These are phyloP conservation scores for Notarius quadriscutis DNA, from an alignment of 2,113 vertebrate species.

Conservation along the genomic window DNA sequence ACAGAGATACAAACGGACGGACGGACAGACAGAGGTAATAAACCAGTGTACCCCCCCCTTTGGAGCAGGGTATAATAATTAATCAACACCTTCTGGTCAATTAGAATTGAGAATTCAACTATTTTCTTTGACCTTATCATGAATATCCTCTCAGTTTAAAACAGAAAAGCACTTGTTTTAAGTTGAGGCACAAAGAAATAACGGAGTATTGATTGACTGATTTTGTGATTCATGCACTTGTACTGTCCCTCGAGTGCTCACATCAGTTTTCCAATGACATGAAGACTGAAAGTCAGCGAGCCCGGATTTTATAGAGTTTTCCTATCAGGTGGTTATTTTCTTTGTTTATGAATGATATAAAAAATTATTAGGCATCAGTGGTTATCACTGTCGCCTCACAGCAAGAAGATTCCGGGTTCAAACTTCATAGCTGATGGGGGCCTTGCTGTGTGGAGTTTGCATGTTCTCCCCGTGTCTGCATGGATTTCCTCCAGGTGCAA, in stretches of 20 bases:
- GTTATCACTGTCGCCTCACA: too few relatives aligned
- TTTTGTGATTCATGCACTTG: conserved; percentile 44
- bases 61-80: too few relatives aligned
- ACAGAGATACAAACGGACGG: too few relatives aligned
- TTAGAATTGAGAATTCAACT: neutral
- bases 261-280: conserved; percentile 23
- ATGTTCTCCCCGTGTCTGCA: too few relatives aligned
- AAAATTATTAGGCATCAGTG: neutral
- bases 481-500: too few relatives aligned
- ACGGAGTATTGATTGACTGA: conserved; percentile 46
- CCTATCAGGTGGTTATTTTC: neutral
- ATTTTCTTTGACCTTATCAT: neutral
- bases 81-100: neutral
- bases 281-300: neutral
- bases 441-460: too few relatives aligned
- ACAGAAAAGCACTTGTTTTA: conserved; percentile 39
- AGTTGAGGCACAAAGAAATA: conserved; percentile 38
- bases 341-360: neutral
- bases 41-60: too few relatives aligned
- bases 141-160: conserved; percentile 11
- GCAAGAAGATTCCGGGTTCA: too few relatives aligned
- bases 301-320: neutral
- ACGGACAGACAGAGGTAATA: too few relatives aligned
- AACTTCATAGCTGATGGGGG: too few relatives aligned
- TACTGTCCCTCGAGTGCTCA: conserved; percentile 26